Percentiles rank a stretch among this genome's conserved stretches.
Evolutionary conservation across 2,113 vertebrate genomes (phyloP).

Genomic region (Phainopepla nitens): DNA sequence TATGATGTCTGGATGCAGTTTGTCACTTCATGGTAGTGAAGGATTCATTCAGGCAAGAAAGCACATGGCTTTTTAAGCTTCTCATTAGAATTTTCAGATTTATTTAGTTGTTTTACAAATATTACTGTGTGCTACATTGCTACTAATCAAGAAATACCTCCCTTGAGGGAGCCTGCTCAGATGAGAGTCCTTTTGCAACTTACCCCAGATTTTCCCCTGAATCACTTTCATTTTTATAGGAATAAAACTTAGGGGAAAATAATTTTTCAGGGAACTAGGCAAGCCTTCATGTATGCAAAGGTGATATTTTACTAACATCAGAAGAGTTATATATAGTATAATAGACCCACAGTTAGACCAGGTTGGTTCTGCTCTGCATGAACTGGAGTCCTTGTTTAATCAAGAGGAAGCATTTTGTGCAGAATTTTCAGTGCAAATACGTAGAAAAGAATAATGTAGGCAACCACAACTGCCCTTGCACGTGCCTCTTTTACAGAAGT

Average conservation of each 20-base stretch:
- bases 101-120: not conserved
- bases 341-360: not conserved
- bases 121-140: not conserved
- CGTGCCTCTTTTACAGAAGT: fast-evolving
- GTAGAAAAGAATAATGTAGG: not conserved
- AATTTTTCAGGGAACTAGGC: not conserved
- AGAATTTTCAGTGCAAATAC: not conserved
- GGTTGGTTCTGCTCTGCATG: not conserved
- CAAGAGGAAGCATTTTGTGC: not conserved
- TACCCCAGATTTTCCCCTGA: not conserved
- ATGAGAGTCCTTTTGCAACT: not conserved
- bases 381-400: not conserved
- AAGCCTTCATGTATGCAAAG: not conserved
- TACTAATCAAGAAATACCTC: not conserved
- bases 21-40: not conserved
- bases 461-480: not conserved
- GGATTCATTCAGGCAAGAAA: not conserved
- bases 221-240: not conserved
- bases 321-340: not conserved
- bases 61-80: not conserved
- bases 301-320: not conserved
- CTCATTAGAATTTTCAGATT: not conserved
- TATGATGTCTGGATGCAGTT: not conserved
- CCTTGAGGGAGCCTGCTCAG: not conserved
- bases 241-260: not conserved